Percentiles rank a stretch among this genome's conserved stretches.
These are phyloP conservation scores for Ctenodactylus gundi DNA, from an alignment of 2,113 vertebrate genomes.

Conservation along the genomic window DNA sequence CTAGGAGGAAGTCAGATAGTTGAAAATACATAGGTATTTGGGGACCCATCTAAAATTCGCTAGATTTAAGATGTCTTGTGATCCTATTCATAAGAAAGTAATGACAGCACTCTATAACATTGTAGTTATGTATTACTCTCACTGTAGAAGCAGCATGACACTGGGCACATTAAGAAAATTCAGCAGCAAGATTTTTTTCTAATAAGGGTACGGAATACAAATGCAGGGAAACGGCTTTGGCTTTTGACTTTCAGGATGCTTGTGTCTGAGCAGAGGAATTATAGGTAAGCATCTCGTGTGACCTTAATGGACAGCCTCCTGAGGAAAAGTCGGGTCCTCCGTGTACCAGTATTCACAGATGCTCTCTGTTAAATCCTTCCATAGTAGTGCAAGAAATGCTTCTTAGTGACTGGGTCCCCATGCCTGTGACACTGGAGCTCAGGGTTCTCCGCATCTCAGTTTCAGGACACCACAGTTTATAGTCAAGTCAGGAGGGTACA, in stretches of 20 bases:
- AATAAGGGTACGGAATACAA: background rate
- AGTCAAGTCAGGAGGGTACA: background rate
- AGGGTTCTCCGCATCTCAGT: background rate
- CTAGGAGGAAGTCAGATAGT: background rate
- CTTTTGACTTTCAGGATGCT: background rate
- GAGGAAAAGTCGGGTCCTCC: background rate
- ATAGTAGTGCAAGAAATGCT: background rate
- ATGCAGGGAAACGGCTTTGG: background rate
- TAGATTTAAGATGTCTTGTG: background rate
- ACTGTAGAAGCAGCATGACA: background rate
- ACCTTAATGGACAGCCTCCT: background rate
- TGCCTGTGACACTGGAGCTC: background rate
- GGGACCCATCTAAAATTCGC: background rate
- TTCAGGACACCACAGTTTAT: background rate
- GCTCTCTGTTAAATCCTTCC: background rate
- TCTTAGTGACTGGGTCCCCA: background rate
- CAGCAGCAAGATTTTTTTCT: background rate
- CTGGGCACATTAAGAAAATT: background rate
- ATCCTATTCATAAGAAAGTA: background rate
- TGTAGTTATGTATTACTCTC: background rate
- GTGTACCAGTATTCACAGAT: background rate
- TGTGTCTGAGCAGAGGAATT: background rate
- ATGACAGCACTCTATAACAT: background rate
- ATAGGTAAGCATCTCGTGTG: background rate
- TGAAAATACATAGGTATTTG: background rate